These are phyloP conservation scores for Drosophila teissieri DNA, from an alignment of 1,140 invertebrate species.

Conservation along the genomic window DNA sequence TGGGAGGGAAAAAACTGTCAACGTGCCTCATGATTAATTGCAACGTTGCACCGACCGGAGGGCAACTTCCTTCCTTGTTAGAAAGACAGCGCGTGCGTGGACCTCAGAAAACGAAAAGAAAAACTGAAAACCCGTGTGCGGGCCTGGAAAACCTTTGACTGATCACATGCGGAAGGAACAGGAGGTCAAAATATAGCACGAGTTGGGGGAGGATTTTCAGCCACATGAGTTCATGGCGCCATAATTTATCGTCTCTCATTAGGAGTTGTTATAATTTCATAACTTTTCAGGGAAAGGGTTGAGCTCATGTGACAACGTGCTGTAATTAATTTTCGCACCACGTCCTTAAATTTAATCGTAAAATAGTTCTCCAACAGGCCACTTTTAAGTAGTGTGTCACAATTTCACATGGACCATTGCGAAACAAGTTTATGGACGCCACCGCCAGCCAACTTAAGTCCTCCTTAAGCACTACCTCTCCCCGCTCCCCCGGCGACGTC, in stretches of 20 bases:
- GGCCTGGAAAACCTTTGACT: slow-evolving; percentile 61
- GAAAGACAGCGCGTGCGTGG: slow-evolving; percentile 42
- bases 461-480: slow-evolving; percentile 22
- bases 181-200: slow-evolving; percentile 36
- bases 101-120: slow-evolving; percentile 25
- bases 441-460: slow-evolving; percentile 11
- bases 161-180: slow-evolving; percentile 73
- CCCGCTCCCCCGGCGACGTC: not conserved
- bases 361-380: slow-evolving; percentile 18
- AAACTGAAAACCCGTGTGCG: slow-evolving; percentile 29
- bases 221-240: slow-evolving; percentile 33
- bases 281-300: slow-evolving; percentile 37
- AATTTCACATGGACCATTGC: slow-evolving; percentile 9
- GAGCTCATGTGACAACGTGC: slow-evolving; percentile 29
- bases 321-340: slow-evolving; percentile 22
- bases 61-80: slow-evolving; percentile 48
- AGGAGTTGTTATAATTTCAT: slow-evolving; percentile 55
- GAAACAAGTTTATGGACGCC: slow-evolving; percentile 16
- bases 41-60: slow-evolving; percentile 36
- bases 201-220: slow-evolving; percentile 12
- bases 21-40: slow-evolving; percentile 81
- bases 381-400: slow-evolving; percentile 27
- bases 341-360: slow-evolving; percentile 7
- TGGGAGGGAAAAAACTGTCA: slow-evolving; percentile 60
- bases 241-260: slow-evolving; percentile 71